phyloP scores from a whole-genome alignment of 2,113 vertebrate genomes.

The Mus musculus region DNA sequence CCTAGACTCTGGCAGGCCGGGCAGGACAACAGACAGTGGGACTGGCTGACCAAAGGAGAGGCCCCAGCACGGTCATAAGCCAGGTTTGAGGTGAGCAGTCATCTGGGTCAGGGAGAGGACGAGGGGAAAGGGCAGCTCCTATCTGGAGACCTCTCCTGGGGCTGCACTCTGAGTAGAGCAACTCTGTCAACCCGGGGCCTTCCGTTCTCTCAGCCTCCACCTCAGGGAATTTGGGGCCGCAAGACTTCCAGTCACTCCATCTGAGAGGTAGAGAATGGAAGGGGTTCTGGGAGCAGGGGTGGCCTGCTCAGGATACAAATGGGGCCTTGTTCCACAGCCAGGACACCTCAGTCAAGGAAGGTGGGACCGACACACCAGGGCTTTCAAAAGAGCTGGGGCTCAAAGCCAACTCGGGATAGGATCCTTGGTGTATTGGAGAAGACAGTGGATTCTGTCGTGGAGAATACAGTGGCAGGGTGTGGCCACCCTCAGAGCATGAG shows the following conservation, averaged over 20 bases:
- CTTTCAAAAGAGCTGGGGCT: neutral
- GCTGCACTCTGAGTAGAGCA: neutral
- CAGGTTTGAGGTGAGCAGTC: fast-evolving
- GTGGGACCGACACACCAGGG: no score
- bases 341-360: neutral
- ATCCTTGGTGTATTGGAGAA: neutral
- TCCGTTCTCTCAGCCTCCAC: neutral
- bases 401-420: neutral
- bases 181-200: neutral
- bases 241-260: neutral
- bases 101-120: neutral
- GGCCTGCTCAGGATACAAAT: fast-evolving
- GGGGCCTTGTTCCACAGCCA: neutral
- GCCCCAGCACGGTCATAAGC: neutral
- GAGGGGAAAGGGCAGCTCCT: neutral
- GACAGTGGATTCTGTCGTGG: no score
- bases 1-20: neutral
- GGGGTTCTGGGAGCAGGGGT: neutral
- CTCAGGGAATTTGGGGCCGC: neutral
- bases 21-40: neutral
- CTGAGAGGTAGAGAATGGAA: no score
- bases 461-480: neutral
- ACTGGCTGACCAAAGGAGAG: neutral
- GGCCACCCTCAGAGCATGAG: neutral
- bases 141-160: neutral